Evolutionary conservation across 1,140 invertebrate genomes (phyloP).

Genomic region (Hesperophylax magnus): DNA sequence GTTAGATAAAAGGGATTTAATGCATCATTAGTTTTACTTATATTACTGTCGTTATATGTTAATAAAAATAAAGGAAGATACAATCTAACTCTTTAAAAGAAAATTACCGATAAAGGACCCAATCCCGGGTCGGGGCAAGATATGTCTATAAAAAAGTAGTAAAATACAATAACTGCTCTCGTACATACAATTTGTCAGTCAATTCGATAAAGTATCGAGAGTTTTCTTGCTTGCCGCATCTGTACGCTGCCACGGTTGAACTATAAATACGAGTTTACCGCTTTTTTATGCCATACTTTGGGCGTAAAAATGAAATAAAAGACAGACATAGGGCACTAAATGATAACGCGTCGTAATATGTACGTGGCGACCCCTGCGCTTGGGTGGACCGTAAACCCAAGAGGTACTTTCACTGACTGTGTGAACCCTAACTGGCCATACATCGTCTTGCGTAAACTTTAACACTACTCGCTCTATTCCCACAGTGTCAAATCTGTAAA

Average conservation of each 20-base stretch:
- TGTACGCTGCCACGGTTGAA: conserved; percentile 40
- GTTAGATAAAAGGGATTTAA: no score
- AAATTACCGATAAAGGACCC: neutral
- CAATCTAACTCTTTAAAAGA: neutral
- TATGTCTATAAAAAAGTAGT: conserved; percentile 14
- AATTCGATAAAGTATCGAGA: conserved; percentile 41
- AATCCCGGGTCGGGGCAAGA: neutral
- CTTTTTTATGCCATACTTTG: conserved; percentile 55
- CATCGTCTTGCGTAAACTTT: no score
- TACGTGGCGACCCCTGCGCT: conserved; percentile 53
- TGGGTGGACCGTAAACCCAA: conserved; percentile 44
- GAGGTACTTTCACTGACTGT: neutral
- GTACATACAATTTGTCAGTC: conserved; percentile 40
- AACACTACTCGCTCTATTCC: no score
- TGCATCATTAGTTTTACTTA: no score
- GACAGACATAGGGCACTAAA: conserved; percentile 52
- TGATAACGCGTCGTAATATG: conserved; percentile 57
- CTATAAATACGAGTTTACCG: conserved; percentile 57
- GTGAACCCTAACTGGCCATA: neutral
- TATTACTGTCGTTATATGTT: neutral
- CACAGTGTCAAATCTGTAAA: neutral
- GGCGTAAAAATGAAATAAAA: conserved; percentile 58
- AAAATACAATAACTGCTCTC: conserved; percentile 15
- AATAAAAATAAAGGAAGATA: neutral
- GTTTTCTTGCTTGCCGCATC: conserved; percentile 27